Conservation (phyloP, 2,797 vertebrate species). For the Gastrophryne carolinensis region DNA sequence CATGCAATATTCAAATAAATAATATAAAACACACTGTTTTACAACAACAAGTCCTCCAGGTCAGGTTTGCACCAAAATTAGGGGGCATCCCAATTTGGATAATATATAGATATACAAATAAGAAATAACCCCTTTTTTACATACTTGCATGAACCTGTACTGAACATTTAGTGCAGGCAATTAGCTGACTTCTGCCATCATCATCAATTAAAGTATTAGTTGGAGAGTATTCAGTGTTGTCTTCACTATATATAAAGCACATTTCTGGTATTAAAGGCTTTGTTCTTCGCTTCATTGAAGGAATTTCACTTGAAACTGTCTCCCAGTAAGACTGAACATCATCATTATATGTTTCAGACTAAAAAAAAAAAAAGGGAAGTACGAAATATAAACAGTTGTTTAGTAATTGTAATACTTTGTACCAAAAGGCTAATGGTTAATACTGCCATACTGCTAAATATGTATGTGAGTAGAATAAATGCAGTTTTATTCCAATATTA, state of each 20-base stretch:
- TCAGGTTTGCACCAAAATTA: no score
- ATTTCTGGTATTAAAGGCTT: slow-evolving; percentile 94
- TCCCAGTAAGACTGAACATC: slow-evolving; percentile 60
- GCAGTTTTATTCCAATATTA: no score
- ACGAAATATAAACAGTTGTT: neutral
- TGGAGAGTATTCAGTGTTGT: slow-evolving; percentile 78
- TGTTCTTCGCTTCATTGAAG: slow-evolving; percentile 66
- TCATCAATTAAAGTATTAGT: slow-evolving; percentile 87
- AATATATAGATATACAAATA: no score
- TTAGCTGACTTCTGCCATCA: slow-evolving; percentile 88
- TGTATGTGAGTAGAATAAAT: no score
- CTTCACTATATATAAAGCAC: slow-evolving; percentile 92
- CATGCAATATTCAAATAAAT: no score
- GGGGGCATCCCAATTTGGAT: no score
- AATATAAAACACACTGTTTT: no score
- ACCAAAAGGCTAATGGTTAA: no score
- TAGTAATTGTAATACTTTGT: no score
- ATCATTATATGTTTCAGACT: slow-evolving; percentile 79
- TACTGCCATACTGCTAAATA: no score
- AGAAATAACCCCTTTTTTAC: no score
- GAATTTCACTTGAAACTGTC: slow-evolving; percentile 59
- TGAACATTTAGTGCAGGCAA: slow-evolving; percentile 84
- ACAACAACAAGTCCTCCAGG: no score
- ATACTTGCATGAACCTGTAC: slow-evolving; percentile 93
- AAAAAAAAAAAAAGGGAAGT: slow-evolving; percentile 51